Conservation (phyloP, 2,888 invertebrate species). For the Cyaniris semiargus region DNA sequence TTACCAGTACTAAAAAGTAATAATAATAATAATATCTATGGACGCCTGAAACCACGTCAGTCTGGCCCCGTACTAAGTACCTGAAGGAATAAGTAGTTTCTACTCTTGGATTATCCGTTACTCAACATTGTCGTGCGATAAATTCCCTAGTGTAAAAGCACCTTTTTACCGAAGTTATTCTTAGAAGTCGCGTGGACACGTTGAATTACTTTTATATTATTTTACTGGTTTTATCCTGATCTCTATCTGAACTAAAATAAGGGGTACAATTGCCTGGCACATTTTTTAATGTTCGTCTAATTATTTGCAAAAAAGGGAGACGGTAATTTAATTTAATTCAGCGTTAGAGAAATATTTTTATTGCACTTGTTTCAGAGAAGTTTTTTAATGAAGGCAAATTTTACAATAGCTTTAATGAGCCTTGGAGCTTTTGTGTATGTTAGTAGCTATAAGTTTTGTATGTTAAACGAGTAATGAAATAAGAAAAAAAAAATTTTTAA, state of each 20-base stretch:
- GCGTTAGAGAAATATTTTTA: constrained; percentile 17
- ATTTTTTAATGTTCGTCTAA: neutral
- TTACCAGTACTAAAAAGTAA: no score
- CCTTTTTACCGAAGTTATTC: constrained; percentile 37
- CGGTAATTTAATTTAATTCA: constrained; percentile 23
- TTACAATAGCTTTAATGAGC: neutral
- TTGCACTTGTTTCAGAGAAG: constrained; percentile 11
- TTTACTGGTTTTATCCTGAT: neutral
- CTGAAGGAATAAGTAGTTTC: no score
- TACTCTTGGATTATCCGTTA: neutral
- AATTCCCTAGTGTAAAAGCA: neutral
- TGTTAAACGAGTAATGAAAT: no score
- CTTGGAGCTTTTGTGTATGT: neutral
- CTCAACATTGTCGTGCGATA: neutral
- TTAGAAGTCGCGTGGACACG: constrained; percentile 34
- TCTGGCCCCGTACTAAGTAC: no score
- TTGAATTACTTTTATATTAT: constrained; percentile 28
- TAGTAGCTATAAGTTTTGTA: neutral
- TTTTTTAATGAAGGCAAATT: neutral
- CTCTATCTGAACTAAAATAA: neutral
- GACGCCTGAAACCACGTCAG: no score
- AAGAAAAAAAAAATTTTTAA: no score
- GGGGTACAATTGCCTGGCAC: neutral
- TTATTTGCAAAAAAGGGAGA: constrained; percentile 23
- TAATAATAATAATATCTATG: no score